Conservation (phyloP, 2,113 vertebrate species). For the Rhinolophus sinicus region DNA sequence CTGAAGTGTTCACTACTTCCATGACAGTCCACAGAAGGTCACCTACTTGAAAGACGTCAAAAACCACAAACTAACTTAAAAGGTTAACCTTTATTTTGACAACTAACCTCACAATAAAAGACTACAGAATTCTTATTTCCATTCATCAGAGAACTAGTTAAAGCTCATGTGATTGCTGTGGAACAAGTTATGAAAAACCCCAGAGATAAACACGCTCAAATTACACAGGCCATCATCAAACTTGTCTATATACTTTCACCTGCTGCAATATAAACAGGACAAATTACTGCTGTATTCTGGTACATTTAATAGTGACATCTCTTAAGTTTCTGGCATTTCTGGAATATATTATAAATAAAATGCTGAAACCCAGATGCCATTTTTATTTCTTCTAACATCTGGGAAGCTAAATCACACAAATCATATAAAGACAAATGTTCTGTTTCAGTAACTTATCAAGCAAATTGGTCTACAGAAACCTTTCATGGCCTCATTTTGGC, state of each 20-base stretch:
- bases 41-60: slow-evolving; percentile 46
- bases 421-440: slow-evolving; percentile 26
- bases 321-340: slow-evolving; percentile 31
- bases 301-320: slow-evolving; percentile 7
- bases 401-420: not conserved
- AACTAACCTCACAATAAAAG: not conserved
- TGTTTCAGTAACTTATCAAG: slow-evolving; percentile 30
- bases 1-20: slow-evolving; percentile 39
- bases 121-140: not conserved
- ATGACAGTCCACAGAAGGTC: not conserved
- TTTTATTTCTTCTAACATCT: slow-evolving; percentile 32
- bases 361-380: not conserved
- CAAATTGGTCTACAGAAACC: not conserved
- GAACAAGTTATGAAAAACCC: not conserved
- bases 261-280: not conserved
- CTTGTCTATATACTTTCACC: not conserved
- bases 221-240: not conserved
- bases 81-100: slow-evolving; percentile 54
- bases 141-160: not conserved
- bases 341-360: slow-evolving; percentile 20
- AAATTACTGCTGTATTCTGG: slow-evolving; percentile 12
- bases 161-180: not conserved
- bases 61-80: slow-evolving; percentile 52
- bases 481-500: not conserved
- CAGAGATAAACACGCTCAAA: not conserved